Percentiles rank a stretch among this genome's conserved stretches.
phyloP scores from a whole-genome alignment of 2,888 invertebrate genomes.

The Ptychoptera albimana region DNA sequence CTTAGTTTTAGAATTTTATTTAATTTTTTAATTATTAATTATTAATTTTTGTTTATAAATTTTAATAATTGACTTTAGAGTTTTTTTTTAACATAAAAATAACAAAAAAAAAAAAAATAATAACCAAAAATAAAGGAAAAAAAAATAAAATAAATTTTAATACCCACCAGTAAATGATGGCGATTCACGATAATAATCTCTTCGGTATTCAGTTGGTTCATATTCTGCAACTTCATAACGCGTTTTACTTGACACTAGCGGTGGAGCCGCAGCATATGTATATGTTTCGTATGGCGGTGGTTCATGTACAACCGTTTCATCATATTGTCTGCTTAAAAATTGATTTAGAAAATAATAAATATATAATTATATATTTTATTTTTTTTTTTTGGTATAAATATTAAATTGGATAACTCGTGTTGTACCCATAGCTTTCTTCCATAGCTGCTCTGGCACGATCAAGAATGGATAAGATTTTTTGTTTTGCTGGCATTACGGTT shows the following conservation, averaged over 20 bases:
- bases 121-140: background rate
- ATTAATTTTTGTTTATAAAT: too few species aligned
- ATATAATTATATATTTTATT: too few species aligned
- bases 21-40: too few species aligned
- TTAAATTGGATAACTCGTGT: too few species aligned
- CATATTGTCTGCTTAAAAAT: slow-evolving; percentile 12
- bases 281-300: slow-evolving; percentile 25
- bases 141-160: background rate
- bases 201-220: slow-evolving; percentile 25
- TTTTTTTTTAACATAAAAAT: background rate
- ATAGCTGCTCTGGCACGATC: slow-evolving; percentile 68
- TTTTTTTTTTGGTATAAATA: too few species aligned
- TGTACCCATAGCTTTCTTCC: slow-evolving; percentile 57
- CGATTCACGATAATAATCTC: slow-evolving; percentile 30
- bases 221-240: slow-evolving; percentile 27
- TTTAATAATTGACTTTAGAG: background rate
- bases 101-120: background rate
- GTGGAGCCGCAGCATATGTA: slow-evolving; percentile 18
- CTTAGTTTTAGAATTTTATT: slow-evolving; percentile 1
- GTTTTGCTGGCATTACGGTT: slow-evolving; percentile 47
- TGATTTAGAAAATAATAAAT: background rate
- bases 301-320: slow-evolving; percentile 21
- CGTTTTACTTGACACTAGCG: slow-evolving; percentile 13
- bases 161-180: slow-evolving; percentile 24
- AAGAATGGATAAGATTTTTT: slow-evolving; percentile 70